Evolutionary conservation across 2,888 invertebrate species (phyloP).

Genomic region (Byasa hedistus): DNA sequence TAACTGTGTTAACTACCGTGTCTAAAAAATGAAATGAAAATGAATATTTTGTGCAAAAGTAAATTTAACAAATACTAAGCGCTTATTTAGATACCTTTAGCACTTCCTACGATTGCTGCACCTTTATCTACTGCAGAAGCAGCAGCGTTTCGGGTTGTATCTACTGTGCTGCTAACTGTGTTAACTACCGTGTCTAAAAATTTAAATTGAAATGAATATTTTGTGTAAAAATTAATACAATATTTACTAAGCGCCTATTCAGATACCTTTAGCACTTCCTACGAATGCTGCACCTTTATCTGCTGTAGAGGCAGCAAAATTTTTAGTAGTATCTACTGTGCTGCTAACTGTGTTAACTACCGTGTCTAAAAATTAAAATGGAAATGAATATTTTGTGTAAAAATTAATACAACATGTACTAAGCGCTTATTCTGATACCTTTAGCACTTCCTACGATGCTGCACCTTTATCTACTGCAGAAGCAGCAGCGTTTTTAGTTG

Average conservation of each 20-base stretch:
- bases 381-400: slow-evolving; percentile 44
- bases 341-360: slow-evolving; percentile 44
- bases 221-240: background rate
- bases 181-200: slow-evolving; percentile 50
- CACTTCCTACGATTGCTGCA: slow-evolving; percentile 41
- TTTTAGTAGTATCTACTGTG: slow-evolving; percentile 51
- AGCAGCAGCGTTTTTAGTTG: slow-evolving; percentile 42
- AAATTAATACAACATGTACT: slow-evolving; percentile 20
- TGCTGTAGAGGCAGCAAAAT: slow-evolving; percentile 45
- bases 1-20: slow-evolving; percentile 39
- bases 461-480: slow-evolving; percentile 41
- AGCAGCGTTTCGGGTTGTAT: slow-evolving; percentile 50
- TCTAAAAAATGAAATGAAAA: slow-evolving; percentile 33
- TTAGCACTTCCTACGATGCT: slow-evolving; percentile 50
- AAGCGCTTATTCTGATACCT: slow-evolving; percentile 39
- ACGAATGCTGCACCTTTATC: slow-evolving; percentile 45
- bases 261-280: background rate
- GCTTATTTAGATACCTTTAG: slow-evolving; percentile 44
- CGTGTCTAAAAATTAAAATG: too few relatives aligned
- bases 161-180: slow-evolving; percentile 46
- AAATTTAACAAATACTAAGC: background rate
- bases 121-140: slow-evolving; percentile 49
- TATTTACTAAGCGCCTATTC: slow-evolving; percentile 6
- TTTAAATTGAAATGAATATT: background rate
- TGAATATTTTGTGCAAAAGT: background rate